phyloP scores from a whole-genome alignment of 2,888 invertebrate genomes.

The Rotaria magnacalcarata region DNA sequence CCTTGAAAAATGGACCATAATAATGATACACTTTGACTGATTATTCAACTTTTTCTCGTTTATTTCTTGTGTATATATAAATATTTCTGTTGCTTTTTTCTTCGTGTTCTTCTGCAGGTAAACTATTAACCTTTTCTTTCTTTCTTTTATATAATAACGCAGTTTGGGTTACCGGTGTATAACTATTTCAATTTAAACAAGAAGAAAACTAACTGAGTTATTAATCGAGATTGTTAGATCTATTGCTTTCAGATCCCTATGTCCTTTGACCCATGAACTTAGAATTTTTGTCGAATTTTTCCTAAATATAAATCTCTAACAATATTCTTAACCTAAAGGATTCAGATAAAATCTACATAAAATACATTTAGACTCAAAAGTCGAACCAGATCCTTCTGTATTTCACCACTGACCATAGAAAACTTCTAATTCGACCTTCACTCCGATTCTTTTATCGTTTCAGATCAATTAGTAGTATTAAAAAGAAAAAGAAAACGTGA shows the following conservation, averaged over 20 bases:
- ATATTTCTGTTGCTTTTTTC: constrained; percentile 3
- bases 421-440: no score
- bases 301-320: no score
- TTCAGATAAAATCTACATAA: background rate
- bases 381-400: background rate
- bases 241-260: background rate
- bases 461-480: background rate
- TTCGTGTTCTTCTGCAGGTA: background rate
- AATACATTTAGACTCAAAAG: background rate
- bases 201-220: background rate
- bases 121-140: background rate
- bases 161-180: background rate
- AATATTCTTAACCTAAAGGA: no score
- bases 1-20: background rate
- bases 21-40: background rate
- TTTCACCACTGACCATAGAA: no score
- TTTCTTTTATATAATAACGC: background rate
- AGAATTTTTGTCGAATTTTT: no score
- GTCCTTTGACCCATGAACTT: background rate
- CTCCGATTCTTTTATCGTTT: no score
- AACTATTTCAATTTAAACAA: background rate
- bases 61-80: background rate
- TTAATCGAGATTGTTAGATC: background rate
- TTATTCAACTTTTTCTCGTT: background rate
- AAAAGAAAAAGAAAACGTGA: background rate